Percentiles rank a stretch among this genome's conserved stretches.
Conservation (phyloP, 2,888 invertebrate genomes). For the Crocallis elinguaria region DNA sequence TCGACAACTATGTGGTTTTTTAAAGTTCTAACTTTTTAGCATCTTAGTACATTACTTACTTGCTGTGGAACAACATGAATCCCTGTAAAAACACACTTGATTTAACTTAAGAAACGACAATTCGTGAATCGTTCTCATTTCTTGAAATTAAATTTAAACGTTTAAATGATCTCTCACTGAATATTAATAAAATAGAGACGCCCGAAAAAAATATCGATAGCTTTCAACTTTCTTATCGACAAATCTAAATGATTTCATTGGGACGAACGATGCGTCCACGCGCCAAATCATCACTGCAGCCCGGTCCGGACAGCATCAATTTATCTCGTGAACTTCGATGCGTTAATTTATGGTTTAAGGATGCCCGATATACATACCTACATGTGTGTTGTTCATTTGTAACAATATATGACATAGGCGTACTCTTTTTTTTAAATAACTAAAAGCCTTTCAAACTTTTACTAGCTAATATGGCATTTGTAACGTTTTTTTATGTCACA, state of each 20-base stretch:
- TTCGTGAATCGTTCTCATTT: slow-evolving; percentile 4
- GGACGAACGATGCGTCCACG: slow-evolving; percentile 48
- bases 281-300: slow-evolving; percentile 52
- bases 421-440: too few species aligned
- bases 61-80: slow-evolving; percentile 13
- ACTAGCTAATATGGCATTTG: too few species aligned
- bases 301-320: slow-evolving; percentile 53
- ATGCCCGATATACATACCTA: too few species aligned
- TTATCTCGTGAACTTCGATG: slow-evolving; percentile 47
- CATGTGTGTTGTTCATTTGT: too few species aligned
- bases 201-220: slow-evolving; percentile 33
- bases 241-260: slow-evolving; percentile 27
- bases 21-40: too few species aligned
- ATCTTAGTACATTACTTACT: too few species aligned
- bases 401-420: too few species aligned
- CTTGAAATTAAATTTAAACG: not conserved
- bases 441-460: too few species aligned
- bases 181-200: too few species aligned
- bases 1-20: too few species aligned
- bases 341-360: slow-evolving; percentile 5
- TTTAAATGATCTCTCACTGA: too few species aligned
- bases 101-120: slow-evolving; percentile 5
- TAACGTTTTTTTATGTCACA: too few species aligned
- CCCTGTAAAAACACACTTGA: slow-evolving; percentile 15
- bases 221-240: slow-evolving; percentile 22